Evolutionary conservation across 2,113 vertebrate genomes (phyloP).

Genomic region (Eidolon helvum): DNA sequence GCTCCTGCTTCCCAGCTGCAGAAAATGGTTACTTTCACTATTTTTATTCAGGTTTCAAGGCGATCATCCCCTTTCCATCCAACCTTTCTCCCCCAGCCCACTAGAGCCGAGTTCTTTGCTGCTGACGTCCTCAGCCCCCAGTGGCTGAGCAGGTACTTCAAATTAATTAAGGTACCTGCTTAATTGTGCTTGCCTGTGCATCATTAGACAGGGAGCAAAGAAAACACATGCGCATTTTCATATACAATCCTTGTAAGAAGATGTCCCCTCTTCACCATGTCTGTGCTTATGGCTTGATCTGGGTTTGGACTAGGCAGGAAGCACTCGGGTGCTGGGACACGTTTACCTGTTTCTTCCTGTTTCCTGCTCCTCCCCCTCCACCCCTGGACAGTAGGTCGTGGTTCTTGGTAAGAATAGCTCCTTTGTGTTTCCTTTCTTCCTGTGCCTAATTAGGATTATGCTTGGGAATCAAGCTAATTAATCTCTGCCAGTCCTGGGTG

Average conservation of each 20-base stretch:
- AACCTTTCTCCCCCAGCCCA: background rate
- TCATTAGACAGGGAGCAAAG: constrained; percentile 45
- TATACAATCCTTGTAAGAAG: constrained; percentile 8
- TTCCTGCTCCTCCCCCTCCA: constrained; percentile 28
- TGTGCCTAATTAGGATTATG: constrained; percentile 69
- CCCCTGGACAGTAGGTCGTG: background rate
- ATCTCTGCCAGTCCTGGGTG: constrained; percentile 45
- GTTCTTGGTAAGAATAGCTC: constrained; percentile 50
- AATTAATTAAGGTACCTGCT: constrained; percentile 6
- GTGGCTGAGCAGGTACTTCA: constrained; percentile 1
- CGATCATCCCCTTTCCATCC: background rate
- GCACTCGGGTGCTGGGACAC: background rate
- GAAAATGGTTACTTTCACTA: background rate
- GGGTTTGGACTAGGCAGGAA: background rate
- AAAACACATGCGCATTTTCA: constrained; percentile 61
- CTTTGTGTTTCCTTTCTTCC: constrained; percentile 73
- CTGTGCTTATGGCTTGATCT: background rate
- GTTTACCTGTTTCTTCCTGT: constrained; percentile 17
- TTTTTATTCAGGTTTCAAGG: background rate
- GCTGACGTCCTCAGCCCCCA: background rate
- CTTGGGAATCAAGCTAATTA: constrained; percentile 69
- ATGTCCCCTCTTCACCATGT: background rate
- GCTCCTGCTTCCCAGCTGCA: background rate
- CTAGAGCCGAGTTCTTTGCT: background rate
- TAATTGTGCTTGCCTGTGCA: constrained; percentile 45